Conservation (phyloP, 2,888 invertebrate genomes). For the Julus scandinavius region DNA sequence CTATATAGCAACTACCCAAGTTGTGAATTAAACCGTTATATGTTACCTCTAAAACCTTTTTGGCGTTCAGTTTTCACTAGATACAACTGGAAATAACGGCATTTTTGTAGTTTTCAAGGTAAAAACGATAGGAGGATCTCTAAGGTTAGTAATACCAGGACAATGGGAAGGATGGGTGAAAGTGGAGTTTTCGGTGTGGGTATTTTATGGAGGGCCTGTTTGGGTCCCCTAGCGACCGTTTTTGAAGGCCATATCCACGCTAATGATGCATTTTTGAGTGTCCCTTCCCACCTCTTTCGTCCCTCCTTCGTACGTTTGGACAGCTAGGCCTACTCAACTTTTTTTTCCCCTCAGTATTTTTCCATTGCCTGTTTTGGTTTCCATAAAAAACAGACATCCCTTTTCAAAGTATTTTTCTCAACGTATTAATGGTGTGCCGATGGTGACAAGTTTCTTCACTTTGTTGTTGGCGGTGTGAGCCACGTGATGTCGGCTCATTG, state of each 20-base stretch:
- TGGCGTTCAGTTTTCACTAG: no score
- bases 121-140: no score
- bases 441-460: background rate
- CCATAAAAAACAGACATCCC: background rate
- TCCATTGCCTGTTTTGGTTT: background rate
- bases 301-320: background rate
- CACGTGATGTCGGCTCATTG: constrained; percentile 1
- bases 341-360: background rate
- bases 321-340: background rate
- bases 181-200: background rate
- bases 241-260: background rate
- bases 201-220: background rate
- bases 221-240: background rate
- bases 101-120: no score
- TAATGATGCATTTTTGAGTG: background rate
- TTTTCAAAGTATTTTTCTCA: background rate
- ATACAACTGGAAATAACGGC: no score
- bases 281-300: background rate
- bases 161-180: background rate
- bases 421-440: background rate
- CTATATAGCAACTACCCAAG: no score
- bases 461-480: background rate
- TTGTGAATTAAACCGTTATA: no score
- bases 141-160: background rate
- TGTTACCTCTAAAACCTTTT: no score